A percentile compares a stretch with the other conserved stretches of the same genome.
These are phyloP conservation scores for Drosophila phalerata DNA, from an alignment of 2,888 invertebrate genomes.

Conservation along the genomic window DNA sequence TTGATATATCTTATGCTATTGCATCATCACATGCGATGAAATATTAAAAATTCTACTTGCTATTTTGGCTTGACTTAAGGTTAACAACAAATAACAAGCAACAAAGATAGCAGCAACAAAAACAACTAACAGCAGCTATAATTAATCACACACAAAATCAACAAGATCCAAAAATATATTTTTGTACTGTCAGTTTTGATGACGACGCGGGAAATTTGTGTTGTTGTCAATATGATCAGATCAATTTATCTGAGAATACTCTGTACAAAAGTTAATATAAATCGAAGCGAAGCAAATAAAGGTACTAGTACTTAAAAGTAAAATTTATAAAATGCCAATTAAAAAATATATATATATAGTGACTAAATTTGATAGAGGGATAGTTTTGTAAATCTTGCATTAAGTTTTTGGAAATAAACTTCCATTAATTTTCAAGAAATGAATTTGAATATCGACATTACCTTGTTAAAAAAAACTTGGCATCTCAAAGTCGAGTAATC, in stretches of 20 bases:
- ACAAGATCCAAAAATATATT: slow-evolving; percentile 60
- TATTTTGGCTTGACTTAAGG: slow-evolving; percentile 73
- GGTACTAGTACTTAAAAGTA: too few relatives aligned
- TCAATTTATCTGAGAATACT: slow-evolving; percentile 23
- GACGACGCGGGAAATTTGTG: slow-evolving; percentile 52
- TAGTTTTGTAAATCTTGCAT: too few relatives aligned
- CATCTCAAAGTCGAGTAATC: neutral
- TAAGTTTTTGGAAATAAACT: too few relatives aligned
- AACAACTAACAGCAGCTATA: slow-evolving; percentile 40
- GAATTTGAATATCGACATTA: neutral
- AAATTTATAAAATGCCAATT: too few relatives aligned
- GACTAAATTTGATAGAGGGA: too few relatives aligned
- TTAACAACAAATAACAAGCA: slow-evolving; percentile 69
- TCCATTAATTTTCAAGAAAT: neutral
- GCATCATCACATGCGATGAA: slow-evolving; percentile 72
- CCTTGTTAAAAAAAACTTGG: neutral
- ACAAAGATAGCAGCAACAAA: slow-evolving; percentile 39
- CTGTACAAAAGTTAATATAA: slow-evolving; percentile 4
- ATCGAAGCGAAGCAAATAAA: too few relatives aligned
- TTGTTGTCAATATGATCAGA: slow-evolving; percentile 17
- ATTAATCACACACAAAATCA: slow-evolving; percentile 65
- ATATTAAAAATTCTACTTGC: slow-evolving; percentile 77
- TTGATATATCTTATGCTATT: slow-evolving; percentile 54
- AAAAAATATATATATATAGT: too few relatives aligned
- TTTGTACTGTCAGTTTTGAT: slow-evolving; percentile 46